Evolutionary conservation across 2,888 invertebrate species (phyloP).

Genomic region (Xestobium rufovillosum): DNA sequence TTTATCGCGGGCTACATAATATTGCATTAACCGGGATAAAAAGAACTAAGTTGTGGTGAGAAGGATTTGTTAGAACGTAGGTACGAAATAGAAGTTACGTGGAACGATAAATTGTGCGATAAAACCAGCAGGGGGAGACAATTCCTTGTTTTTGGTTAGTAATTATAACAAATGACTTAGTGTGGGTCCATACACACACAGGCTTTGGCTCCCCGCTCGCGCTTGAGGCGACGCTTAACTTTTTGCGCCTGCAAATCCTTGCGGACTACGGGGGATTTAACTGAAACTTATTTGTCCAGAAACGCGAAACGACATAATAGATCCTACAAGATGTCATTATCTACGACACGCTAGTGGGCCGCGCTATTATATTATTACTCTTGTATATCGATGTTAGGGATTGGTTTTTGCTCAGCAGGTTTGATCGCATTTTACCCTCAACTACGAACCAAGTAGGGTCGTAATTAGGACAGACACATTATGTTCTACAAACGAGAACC

Average conservation of each 20-base stretch:
- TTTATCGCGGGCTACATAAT: no score
- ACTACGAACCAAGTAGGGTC: no score
- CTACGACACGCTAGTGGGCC: no score
- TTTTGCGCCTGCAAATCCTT: background rate
- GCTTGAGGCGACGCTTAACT: slow-evolving; percentile 3
- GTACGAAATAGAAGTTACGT: slow-evolving; percentile 36
- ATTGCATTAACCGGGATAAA: slow-evolving; percentile 39
- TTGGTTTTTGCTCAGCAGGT: no score
- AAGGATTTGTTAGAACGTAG: slow-evolving; percentile 37
- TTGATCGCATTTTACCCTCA: no score
- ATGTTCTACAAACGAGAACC: no score
- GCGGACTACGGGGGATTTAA: slow-evolving; percentile 2
- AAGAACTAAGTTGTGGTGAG: slow-evolving; percentile 37
- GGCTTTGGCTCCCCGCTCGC: slow-evolving; percentile 5
- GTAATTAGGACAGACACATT: no score
- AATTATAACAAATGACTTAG: slow-evolving; percentile 40
- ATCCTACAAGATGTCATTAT: no score
- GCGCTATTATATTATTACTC: no score
- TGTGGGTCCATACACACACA: slow-evolving; percentile 19
- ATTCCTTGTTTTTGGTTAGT: slow-evolving; percentile 41
- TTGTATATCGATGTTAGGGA: no score
- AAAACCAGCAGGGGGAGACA: slow-evolving; percentile 37
- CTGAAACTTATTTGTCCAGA: background rate
- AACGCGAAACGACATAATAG: no score
- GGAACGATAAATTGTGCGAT: slow-evolving; percentile 40